Base-by-base conservation (phyloP, 2,113 vertebrate genomes). In the Ophthalmolycus amberensis region DNA sequence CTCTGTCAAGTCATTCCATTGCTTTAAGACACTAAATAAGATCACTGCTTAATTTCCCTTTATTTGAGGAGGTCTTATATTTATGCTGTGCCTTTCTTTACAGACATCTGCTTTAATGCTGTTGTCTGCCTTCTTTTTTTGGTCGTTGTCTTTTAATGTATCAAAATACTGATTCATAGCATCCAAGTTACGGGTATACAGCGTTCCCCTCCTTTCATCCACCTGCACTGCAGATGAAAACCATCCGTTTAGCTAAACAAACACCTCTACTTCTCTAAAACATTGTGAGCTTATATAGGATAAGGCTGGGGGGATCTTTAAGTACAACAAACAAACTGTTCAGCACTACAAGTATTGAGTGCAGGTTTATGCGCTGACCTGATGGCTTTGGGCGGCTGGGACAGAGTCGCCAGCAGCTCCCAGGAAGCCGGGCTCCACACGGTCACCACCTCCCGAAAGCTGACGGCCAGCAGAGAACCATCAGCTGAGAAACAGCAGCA, bases 401-500 rank as follows among this genome's bases (percentile, higher is more conserved):
- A 99, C 88, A 99, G 96, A 0, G 98, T 99, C 4, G 96, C 95
- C 68, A 97, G 96, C 5, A 99, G 95, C 46, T 97, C 97, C 98
- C 98, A 99, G 9, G 95, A 95, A 60, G 94, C 86, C 0, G 96
- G 94, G 87, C 95, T 97, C 98, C 98, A 99, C 6, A 99, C 52
- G 0, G 98, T 99, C 92, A 98, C 93, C 80, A 96, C 96, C 92
- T 96, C 96, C 77, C 96, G 94, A 79, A 99, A 99, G 92, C 95
- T 92, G 59, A 99, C 95, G 2, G 97, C 97, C 87, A 99, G 90
- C 85, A 99, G 83, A 71, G 98, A 99, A 15, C 97, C 96, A 7
- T 99, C 98, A 72, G 97, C 96, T 15, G 97, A 99, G 91, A 99
- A 99, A 76, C 96, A 95, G 91, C 98, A 97, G 92, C 96, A 91